These are phyloP conservation scores for Elmis aenea DNA, from an alignment of 2,888 invertebrate species.

Conservation along the genomic window DNA sequence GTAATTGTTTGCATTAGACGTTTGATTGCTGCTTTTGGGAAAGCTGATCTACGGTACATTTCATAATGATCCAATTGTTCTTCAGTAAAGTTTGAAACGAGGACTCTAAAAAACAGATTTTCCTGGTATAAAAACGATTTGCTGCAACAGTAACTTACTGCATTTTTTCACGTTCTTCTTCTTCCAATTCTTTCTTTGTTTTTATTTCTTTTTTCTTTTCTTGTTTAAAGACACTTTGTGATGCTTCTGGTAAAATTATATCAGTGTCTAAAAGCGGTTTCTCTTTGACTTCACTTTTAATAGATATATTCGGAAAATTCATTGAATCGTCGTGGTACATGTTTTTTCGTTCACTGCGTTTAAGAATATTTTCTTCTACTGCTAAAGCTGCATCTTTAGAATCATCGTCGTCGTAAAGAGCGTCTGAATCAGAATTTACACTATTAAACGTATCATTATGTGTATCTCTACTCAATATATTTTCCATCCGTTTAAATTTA, in stretches of 20 bases:
- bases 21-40: constrained; percentile 97
- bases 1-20: constrained; percentile 97
- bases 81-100: constrained; percentile 98
- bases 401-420: constrained; percentile 37
- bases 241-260: constrained; percentile 41
- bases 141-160: constrained; percentile 63
- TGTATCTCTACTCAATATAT: constrained; percentile 27
- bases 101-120: constrained; percentile 60
- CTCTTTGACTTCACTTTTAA: constrained; percentile 6
- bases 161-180: constrained; percentile 94
- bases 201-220: constrained; percentile 64
- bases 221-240: constrained; percentile 23
- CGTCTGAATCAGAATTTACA: constrained; percentile 40
- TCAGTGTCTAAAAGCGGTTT: constrained; percentile 27
- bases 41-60: constrained; percentile 95
- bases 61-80: constrained; percentile 98
- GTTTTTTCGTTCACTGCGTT: constrained; percentile 18
- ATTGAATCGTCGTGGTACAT: constrained; percentile 5
- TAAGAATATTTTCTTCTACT: constrained; percentile 35
- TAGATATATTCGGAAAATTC: not conserved
- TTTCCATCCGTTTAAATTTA: constrained; percentile 26
- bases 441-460: no score
- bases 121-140: not conserved
- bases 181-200: constrained; percentile 80
- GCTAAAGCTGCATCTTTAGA: constrained; percentile 32